A percentile compares a stretch with the other conserved stretches of the same genome.
phyloP scores from a whole-genome alignment of 2,113 vertebrate species.

The Zootoca vivipara region DNA sequence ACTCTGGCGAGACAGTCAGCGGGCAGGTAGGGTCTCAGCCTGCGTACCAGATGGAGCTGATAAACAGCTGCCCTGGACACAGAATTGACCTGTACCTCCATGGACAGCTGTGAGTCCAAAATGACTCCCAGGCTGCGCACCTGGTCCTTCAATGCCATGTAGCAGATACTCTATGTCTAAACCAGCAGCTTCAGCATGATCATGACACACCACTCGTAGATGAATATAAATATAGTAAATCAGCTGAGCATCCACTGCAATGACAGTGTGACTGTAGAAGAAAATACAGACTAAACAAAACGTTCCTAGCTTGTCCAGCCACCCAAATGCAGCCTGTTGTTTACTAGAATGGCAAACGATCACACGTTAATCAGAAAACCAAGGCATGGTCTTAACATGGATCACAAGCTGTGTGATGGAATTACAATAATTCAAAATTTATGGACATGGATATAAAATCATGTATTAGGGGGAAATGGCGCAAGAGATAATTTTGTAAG shows the following conservation, averaged over 20 bases:
- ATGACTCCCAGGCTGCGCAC: no score
- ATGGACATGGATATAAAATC: constrained; percentile 62
- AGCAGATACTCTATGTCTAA: neutral
- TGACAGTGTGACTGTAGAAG: neutral
- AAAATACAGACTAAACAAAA: neutral
- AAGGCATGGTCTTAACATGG: constrained; percentile 55
- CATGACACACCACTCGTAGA: neutral
- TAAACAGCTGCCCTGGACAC: no score
- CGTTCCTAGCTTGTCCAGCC: neutral
- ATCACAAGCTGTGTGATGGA: constrained; percentile 46
- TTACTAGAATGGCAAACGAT: constrained; percentile 56
- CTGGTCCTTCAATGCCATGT: no score
- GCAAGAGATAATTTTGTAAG: constrained; percentile 68
- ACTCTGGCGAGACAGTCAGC: no score
- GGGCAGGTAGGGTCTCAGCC: no score
- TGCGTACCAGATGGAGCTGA: no score
- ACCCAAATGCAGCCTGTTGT: constrained; percentile 26
- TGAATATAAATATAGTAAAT: neutral
- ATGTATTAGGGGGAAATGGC: constrained; percentile 66
- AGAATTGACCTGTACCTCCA: no score
- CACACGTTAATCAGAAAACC: constrained; percentile 42
- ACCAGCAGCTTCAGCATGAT: no score
- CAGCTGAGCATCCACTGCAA: neutral
- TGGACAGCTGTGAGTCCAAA: no score
- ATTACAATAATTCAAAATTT: constrained; percentile 57